A percentile compares a stretch with the other conserved stretches of the same genome.
phyloP scores from a whole-genome alignment of 2,797 vertebrate species.

The Lindbergichthys nudifrons region DNA sequence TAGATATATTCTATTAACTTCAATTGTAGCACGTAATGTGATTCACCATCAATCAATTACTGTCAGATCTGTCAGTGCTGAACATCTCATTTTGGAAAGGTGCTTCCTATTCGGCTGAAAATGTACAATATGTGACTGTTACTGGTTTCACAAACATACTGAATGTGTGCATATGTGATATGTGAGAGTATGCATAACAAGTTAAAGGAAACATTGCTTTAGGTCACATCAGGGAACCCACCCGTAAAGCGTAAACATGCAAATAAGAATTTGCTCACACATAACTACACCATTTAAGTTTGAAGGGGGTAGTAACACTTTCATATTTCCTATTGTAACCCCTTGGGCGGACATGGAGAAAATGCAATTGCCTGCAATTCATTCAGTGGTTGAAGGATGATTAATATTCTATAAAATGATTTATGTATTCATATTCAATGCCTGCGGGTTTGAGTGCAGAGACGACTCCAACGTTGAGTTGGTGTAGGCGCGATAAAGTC shows the following conservation, averaged over 20 bases:
- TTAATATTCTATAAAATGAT: conserved; percentile 78
- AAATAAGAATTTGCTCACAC: conserved; percentile 53
- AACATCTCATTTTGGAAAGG: not conserved
- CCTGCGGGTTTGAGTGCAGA: conserved; percentile 54
- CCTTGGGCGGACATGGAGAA: conserved; percentile 50
- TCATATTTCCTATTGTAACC: conserved; percentile 53
- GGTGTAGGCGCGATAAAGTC: conserved; percentile 64
- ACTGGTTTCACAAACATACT: conserved; percentile 23
- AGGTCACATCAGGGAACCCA: conserved; percentile 49
- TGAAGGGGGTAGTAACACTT: conserved; percentile 53
- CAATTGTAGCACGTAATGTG: not conserved
- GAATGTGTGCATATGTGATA: conserved; percentile 4
- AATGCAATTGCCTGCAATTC: conserved; percentile 61
- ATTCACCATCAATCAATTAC: not conserved
- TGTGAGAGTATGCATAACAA: conserved; percentile 17
- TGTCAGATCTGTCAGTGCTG: not conserved
- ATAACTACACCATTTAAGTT: conserved; percentile 49
- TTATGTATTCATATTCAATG: conserved; percentile 67
- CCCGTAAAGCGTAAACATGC: conserved; percentile 48
- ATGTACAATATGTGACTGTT: conserved; percentile 17
- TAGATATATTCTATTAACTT: not conserved
- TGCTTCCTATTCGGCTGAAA: not conserved
- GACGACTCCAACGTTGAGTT: conserved; percentile 57
- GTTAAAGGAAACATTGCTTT: conserved; percentile 43
- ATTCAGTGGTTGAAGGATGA: conserved; percentile 56